These are phyloP conservation scores for Metacarcinus magister DNA, from an alignment of 2,888 invertebrate species.

Conservation along the genomic window DNA sequence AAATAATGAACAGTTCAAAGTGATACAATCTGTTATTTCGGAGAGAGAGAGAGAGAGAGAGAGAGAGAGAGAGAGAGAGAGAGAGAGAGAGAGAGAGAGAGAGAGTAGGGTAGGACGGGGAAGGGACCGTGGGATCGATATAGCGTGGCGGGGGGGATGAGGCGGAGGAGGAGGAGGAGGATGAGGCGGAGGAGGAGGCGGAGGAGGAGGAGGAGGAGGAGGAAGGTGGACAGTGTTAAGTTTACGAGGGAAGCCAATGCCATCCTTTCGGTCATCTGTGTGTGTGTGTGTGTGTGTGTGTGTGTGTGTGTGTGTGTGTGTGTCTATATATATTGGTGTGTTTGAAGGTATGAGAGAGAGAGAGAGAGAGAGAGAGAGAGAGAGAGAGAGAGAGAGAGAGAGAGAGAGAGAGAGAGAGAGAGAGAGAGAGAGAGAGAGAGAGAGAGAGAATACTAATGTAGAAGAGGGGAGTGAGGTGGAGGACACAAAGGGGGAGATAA, in stretches of 20 bases:
- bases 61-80: constrained; percentile 4
- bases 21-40: not conserved
- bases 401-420: constrained; percentile 67
- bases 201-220: constrained; percentile 33
- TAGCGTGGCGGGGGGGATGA: not conserved
- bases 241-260: not conserved
- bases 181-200: not conserved
- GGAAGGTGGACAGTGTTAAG: constrained; percentile 38
- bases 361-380: not conserved
- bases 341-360: not conserved
- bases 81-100: constrained; percentile 7
- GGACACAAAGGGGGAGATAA: not conserved
- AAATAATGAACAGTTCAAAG: not conserved
- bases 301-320: constrained; percentile 28
- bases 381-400: constrained; percentile 63
- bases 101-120: not conserved
- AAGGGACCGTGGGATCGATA: not conserved
- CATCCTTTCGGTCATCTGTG: constrained; percentile 49
- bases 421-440: constrained; percentile 57
- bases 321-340: not conserved
- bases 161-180: not conserved
- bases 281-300: not conserved
- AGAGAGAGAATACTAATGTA: not conserved
- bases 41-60: constrained; percentile 54
- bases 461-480: not conserved